These are phyloP conservation scores for Conus betulinus DNA, from an alignment of 1,140 invertebrate genomes.

Conservation along the genomic window DNA sequence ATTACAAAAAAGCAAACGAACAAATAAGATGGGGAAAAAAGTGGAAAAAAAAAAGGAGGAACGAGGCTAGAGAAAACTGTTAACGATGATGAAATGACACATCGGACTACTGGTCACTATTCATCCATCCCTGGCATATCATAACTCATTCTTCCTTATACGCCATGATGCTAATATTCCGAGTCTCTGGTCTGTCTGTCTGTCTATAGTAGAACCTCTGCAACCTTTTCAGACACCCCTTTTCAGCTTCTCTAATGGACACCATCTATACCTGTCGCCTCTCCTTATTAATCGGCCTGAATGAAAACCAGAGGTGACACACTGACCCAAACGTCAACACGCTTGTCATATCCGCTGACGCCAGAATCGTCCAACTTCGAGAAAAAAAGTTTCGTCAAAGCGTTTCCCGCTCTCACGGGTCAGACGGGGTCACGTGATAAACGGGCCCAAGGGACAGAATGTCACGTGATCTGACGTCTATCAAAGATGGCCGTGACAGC, in stretches of 20 bases:
- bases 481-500: slow-evolving; percentile 26
- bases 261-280: background rate
- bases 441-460: background rate
- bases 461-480: slow-evolving; percentile 37
- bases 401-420: background rate
- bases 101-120: too few species aligned
- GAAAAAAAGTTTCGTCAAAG: background rate
- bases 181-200: too few species aligned
- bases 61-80: too few species aligned
- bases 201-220: background rate
- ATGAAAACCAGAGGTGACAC: background rate
- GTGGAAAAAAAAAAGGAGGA: too few species aligned
- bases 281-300: background rate
- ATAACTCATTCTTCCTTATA: too few species aligned
- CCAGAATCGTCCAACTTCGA: background rate
- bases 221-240: background rate
- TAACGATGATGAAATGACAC: too few species aligned
- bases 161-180: too few species aligned
- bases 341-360: background rate
- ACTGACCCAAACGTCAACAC: background rate
- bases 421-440: slow-evolving; percentile 27
- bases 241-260: background rate
- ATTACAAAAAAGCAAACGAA: too few species aligned
- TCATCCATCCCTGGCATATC: too few species aligned
- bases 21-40: too few species aligned